Evolutionary conservation across 2,888 invertebrate species (phyloP).

Genomic region (Lasius platythorax): DNA sequence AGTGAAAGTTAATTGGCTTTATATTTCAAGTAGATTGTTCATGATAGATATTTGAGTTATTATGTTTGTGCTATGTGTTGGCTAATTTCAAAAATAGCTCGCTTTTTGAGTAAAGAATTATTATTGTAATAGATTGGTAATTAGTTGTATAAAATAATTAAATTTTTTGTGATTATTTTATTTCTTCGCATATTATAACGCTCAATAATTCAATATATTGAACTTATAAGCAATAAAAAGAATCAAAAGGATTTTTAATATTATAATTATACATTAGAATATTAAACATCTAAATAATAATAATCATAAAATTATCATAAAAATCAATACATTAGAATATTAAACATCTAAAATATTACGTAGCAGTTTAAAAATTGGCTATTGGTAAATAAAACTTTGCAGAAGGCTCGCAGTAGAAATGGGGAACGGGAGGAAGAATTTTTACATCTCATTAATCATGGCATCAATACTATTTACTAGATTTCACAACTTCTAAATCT

Average conservation of each 20-base stretch:
- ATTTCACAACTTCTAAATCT: neutral
- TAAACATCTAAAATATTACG: too few species aligned
- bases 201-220: neutral
- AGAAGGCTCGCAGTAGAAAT: neutral
- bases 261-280: too few species aligned
- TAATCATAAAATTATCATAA: too few species aligned
- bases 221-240: neutral
- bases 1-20: too few species aligned
- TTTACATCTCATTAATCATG: neutral
- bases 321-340: too few species aligned
- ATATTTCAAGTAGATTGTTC: too few species aligned
- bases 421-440: neutral
- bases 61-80: too few species aligned
- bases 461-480: neutral
- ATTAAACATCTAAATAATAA: too few species aligned
- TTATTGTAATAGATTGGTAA: constrained; percentile 1
- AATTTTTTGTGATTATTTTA: neutral
- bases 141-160: neutral
- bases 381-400: neutral
- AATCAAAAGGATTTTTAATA: neutral
- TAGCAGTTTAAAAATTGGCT: neutral
- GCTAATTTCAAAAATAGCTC: too few species aligned
- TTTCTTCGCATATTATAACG: neutral
- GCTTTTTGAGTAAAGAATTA: neutral
- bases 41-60: too few species aligned